Base-by-base conservation (phyloP, 2,888 invertebrate species). In the Sarcophaga carnaria region DNA sequence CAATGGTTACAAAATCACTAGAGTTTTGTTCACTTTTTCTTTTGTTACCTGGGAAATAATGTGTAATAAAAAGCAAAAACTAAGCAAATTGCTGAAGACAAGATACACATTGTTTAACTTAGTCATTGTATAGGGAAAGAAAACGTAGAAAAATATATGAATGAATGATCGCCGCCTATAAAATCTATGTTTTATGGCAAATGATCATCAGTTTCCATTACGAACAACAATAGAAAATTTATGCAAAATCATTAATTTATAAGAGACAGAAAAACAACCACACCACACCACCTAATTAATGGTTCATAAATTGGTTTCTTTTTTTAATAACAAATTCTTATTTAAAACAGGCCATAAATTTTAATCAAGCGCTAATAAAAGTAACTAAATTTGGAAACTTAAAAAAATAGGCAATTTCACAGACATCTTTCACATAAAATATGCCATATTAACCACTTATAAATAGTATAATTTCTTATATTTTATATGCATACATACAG, bases 311-410 rank as follows among this genome's bases (percentile, higher is more conserved):
- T 79, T 27, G 71, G 69, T 37, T 37, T 10, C 37, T 37, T 37
- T 37, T 37, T 37, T 37, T 37, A 10, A 10, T 80, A 79, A 80
- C 79, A 85, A 87, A 87, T 85, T 83, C 70, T 49, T 49, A 66
- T 78, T 81, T 74, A 75, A 83, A 83, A 64, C 75, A 70, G 78
- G 12, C 22, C 78, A 84, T 87, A 87, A 87, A 87, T 87, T 87
- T 80, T 59, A 87, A 83, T 87, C 86, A 87, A 83, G 78, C 59
- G 17, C 59, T 77, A 86, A 86, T 83, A 83, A 86, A 82, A 10
- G 76, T 37, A 63, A 71, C 59, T 63, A 74, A 77, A 71, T 63
- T 54, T 66, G 54, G 37, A 59, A n/a, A 20, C 20, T 27, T 2
- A 69, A 17, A 59, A 72, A 66, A 54, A 49, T 25, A 60, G 37